These are phyloP conservation scores for Troides aeacus DNA, from an alignment of 2,888 invertebrate species.

Conservation along the genomic window DNA sequence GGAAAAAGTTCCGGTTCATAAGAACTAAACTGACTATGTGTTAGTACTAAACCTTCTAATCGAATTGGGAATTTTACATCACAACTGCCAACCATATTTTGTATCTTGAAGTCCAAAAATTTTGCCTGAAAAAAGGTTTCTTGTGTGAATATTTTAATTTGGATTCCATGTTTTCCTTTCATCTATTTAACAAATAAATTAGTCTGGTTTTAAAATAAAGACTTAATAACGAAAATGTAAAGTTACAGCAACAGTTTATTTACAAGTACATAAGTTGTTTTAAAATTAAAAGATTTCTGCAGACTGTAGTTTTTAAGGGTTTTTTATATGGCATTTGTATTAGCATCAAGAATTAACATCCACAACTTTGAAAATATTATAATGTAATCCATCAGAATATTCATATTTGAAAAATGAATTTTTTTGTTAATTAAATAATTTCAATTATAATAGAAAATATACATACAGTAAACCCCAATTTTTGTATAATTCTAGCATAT, in stretches of 20 bases:
- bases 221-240: no score
- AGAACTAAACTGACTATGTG: slow-evolving; percentile 87
- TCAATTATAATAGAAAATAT: slow-evolving; percentile 6
- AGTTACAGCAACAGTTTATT: no score
- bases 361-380: no score
- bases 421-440: neutral
- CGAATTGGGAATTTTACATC: slow-evolving; percentile 89
- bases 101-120: slow-evolving; percentile 90
- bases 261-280: no score
- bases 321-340: no score
- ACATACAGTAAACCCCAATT: slow-evolving; percentile 87
- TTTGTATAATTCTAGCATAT: slow-evolving; percentile 91
- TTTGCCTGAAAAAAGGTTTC: slow-evolving; percentile 81
- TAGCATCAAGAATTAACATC: no score
- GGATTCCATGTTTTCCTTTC: neutral
- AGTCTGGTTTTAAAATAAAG: no score
- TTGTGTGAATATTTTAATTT: neutral
- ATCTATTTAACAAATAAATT: no score
- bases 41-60: slow-evolving; percentile 86
- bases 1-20: slow-evolving; percentile 99
- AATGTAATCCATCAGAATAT: neutral
- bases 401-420: neutral
- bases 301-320: no score
- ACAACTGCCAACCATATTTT: slow-evolving; percentile 89
- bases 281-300: no score